Evolutionary conservation across 2,113 vertebrate genomes (phyloP).

Genomic region (Brevimyrus niger): DNA sequence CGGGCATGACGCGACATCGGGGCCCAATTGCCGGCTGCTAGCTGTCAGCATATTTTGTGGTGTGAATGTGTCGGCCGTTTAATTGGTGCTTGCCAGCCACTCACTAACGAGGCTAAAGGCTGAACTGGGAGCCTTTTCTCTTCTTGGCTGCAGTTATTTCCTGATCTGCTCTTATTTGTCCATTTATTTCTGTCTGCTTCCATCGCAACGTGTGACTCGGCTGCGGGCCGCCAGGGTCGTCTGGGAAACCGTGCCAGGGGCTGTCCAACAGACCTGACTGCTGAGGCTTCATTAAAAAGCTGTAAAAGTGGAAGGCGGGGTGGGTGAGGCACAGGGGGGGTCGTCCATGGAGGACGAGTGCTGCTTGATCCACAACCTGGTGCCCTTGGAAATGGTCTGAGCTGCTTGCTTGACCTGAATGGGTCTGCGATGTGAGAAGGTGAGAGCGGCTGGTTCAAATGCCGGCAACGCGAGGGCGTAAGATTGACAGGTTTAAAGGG

Average conservation of each 20-base stretch:
- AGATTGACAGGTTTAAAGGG: background rate
- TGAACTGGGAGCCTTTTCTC: background rate
- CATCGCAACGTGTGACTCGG: background rate
- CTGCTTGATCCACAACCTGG: background rate
- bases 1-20: background rate
- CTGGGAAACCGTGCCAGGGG: background rate
- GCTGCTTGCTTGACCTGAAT: background rate
- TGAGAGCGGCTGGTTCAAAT: background rate
- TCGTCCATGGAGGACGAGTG: background rate
- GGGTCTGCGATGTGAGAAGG: background rate
- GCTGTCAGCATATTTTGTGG: slow-evolving; percentile 1
- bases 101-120: slow-evolving; percentile 6
- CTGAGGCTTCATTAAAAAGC: background rate
- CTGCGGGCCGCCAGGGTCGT: background rate
- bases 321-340: background rate
- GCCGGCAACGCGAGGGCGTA: too few species aligned
- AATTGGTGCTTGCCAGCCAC: background rate
- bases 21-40: background rate
- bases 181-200: background rate
- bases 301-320: background rate
- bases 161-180: background rate
- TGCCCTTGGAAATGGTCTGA: background rate
- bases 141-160: background rate
- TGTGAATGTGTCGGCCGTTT: background rate
- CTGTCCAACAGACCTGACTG: background rate